Evolutionary conservation across 2,888 invertebrate genomes (phyloP).

Genomic region (Diarsia mendica): DNA sequence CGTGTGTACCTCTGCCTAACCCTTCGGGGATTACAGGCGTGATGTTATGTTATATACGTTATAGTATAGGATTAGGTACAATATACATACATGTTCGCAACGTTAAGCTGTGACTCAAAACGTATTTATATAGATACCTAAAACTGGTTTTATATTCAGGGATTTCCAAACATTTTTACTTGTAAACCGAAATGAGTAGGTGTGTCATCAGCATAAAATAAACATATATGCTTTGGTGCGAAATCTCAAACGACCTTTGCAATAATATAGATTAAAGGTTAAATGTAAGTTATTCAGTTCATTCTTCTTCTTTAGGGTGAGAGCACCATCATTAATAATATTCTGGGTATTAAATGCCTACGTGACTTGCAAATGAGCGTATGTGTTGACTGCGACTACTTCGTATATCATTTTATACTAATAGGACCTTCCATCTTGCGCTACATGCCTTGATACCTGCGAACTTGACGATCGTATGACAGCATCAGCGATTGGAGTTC

Average conservation of each 20-base stretch:
- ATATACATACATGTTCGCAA: background rate
- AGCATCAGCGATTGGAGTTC: no score
- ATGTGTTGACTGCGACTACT: background rate
- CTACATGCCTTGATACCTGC: no score
- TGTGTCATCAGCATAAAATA: slow-evolving; percentile 32
- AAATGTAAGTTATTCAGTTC: slow-evolving; percentile 3
- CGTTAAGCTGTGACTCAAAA: slow-evolving; percentile 9
- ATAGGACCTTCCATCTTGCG: background rate
- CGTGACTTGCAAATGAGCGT: background rate
- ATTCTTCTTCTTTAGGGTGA: background rate
- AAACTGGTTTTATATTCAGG: slow-evolving; percentile 27
- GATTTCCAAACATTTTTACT: slow-evolving; percentile 39
- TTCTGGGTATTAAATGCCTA: background rate
- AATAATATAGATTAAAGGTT: slow-evolving; percentile 18
- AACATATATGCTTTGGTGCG: slow-evolving; percentile 20
- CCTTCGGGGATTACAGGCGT: no score
- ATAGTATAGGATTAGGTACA: background rate
- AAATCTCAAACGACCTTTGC: slow-evolving; percentile 15
- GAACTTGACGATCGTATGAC: no score
- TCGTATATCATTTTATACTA: background rate
- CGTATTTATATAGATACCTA: background rate
- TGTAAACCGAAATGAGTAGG: slow-evolving; percentile 15
- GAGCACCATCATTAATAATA: background rate
- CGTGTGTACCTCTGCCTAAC: no score
- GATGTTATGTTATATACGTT: no score